phyloP scores from a whole-genome alignment of 2,797 vertebrate species.

The Lagocephalus sceleratus region DNA sequence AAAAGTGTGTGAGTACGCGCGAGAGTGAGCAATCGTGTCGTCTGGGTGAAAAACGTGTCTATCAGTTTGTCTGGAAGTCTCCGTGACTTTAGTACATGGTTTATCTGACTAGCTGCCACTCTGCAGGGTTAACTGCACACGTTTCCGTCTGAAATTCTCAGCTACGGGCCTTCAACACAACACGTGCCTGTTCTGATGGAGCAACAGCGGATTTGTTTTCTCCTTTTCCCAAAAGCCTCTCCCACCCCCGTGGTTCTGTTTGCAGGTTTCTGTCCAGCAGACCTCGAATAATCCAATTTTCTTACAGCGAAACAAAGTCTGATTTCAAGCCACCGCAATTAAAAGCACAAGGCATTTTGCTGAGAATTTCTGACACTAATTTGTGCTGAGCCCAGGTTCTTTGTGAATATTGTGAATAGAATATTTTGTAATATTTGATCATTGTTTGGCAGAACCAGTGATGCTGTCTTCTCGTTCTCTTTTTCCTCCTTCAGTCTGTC shows the following conservation, averaged over 20 bases:
- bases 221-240: conserved; percentile 9
- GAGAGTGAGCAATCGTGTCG: conserved; percentile 27
- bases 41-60: conserved; percentile 52
- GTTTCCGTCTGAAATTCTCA: conserved; percentile 74
- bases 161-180: conserved; percentile 69
- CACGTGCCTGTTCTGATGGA: conserved; percentile 70
- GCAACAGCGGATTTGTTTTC: conserved; percentile 32
- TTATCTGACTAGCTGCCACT: conserved; percentile 71
- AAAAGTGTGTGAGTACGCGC: conserved; percentile 23
- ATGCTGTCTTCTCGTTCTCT: conserved; percentile 70
- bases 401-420: conserved; percentile 84
- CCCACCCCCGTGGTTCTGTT: conserved; percentile 6
- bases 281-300: conserved; percentile 46
- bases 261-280: conserved; percentile 25
- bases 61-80: conserved; percentile 62
- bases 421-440: conserved; percentile 85
- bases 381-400: conserved; percentile 67
- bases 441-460: conserved; percentile 80
- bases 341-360: conserved; percentile 75
- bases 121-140: conserved; percentile 49
- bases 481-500: conserved; percentile 30
- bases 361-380: conserved; percentile 76
- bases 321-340: conserved; percentile 39
- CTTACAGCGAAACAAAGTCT: conserved; percentile 31
- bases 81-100: conserved; percentile 55